Base-by-base conservation (phyloP, 2,113 vertebrate genomes). In the Jaculus jaculus region DNA sequence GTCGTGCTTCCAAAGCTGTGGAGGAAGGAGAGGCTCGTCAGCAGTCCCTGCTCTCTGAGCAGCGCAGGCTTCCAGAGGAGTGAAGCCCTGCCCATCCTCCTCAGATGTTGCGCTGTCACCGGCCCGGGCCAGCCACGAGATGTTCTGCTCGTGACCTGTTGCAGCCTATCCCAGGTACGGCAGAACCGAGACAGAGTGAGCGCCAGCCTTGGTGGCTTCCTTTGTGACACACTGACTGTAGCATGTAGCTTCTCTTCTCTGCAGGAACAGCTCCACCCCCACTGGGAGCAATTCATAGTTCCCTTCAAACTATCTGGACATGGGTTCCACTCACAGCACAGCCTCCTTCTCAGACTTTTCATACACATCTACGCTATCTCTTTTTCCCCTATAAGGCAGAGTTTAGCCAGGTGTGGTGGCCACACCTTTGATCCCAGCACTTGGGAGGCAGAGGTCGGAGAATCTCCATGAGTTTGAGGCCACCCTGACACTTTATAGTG, bases 1-100 rank as follows among this genome's bases (percentile, higher is more conserved):
- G 98, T 6, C 0, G 97, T 96, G 93, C 98, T 98, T 88, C 98
- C 98, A 93, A 98, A 98, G 63, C 99, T 99, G 94, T 61, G 77
- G 96, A 0, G 0, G 85, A 94, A 93, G 58, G 16, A 88, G 30
- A 86, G n/a, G 18, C 2, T 15, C 26, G 32, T 10, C 18, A 13
- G 20, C 15, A 74, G 1, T 6, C n/a, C 13, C 30, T 30, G 30
- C 42, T 42, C 30, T 72, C 4, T 23, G 54, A 82, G 28, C 20
- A 69, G 28, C 12, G 18, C 20, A 23, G 78, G 63, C 34, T 68
- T 91, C 42, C 37, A 74, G 10, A 51, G 23, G 60, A 20, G 16
- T 9, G 23, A 61, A 34, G 73, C 77, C 91, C 37, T 89, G 73
- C 71, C 20, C 10, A 13, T 1, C 26, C 3, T 37, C n/a, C 11